These are phyloP conservation scores for Melospiza melodia DNA, from an alignment of 2,113 vertebrate species.

Conservation along the genomic window DNA sequence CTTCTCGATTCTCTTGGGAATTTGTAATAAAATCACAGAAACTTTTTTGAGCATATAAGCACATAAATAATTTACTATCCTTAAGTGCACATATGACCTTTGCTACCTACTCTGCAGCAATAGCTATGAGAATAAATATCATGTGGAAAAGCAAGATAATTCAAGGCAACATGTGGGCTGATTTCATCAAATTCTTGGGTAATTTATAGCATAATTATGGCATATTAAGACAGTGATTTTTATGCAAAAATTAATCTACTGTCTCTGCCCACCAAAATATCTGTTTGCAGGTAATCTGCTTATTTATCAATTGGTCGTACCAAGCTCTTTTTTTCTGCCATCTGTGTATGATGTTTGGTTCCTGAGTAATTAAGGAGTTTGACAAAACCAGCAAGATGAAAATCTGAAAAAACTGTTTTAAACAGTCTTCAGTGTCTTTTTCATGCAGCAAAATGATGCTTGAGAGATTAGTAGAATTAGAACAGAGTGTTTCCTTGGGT, in stretches of 20 bases:
- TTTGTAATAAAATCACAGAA: neutral
- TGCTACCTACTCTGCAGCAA: neutral
- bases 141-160: neutral
- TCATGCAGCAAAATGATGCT: neutral
- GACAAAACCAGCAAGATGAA: neutral
- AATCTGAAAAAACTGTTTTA: neutral
- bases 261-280: neutral
- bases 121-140: neutral
- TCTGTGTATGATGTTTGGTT: neutral
- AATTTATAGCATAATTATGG: neutral
- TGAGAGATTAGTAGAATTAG: neutral
- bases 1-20: neutral
- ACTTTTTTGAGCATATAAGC: neutral
- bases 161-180: neutral
- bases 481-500: neutral
- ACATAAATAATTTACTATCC: neutral
- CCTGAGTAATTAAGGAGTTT: neutral
- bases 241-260: neutral
- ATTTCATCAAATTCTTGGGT: neutral
- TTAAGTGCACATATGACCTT: neutral
- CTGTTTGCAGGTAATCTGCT: neutral
- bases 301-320: neutral
- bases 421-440: neutral
- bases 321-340: neutral
- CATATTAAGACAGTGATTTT: neutral